Conservation (phyloP, 2,113 vertebrate genomes). For the Poicephalus meyeri region DNA sequence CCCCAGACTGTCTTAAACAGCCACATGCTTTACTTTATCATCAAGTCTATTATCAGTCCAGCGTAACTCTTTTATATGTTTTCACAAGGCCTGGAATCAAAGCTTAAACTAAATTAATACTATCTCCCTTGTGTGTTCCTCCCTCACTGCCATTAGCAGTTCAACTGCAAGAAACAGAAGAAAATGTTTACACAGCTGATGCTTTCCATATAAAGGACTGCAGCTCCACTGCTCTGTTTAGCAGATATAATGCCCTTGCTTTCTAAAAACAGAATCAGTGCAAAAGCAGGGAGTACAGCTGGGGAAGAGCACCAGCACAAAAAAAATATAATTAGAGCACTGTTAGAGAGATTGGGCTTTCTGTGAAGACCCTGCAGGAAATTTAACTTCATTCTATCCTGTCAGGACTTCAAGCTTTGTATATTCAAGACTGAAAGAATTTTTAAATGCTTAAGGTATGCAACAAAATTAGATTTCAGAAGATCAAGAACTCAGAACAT, state of each 20-base stretch:
- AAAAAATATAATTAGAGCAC: not conserved
- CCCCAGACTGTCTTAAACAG: not conserved
- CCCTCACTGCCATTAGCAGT: not conserved
- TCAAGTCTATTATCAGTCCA: not conserved
- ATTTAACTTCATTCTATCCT: not conserved
- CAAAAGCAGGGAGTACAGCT: not conserved
- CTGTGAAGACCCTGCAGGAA: not conserved
- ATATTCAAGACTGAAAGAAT: not conserved
- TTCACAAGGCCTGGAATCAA: not conserved
- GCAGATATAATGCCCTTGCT: not conserved
- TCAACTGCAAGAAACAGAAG: constrained; percentile 1
- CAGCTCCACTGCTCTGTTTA: not conserved
- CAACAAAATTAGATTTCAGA: not conserved
- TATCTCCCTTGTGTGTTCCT: not conserved
- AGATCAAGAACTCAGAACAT: not conserved
- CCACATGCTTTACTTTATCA: not conserved
- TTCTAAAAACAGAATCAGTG: not conserved
- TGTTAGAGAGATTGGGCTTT: not conserved
- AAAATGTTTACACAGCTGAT: not conserved
- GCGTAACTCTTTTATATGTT: not conserved
- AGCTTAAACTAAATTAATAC: not conserved
- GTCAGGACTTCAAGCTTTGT: not conserved
- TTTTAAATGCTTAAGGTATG: not conserved
- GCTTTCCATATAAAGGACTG: not conserved
- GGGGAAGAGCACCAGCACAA: not conserved